A percentile compares a stretch with the other conserved stretches of the same genome.
These are phyloP conservation scores for Mactra quadrangularis DNA, from an alignment of 1,140 invertebrate species.

Conservation along the genomic window DNA sequence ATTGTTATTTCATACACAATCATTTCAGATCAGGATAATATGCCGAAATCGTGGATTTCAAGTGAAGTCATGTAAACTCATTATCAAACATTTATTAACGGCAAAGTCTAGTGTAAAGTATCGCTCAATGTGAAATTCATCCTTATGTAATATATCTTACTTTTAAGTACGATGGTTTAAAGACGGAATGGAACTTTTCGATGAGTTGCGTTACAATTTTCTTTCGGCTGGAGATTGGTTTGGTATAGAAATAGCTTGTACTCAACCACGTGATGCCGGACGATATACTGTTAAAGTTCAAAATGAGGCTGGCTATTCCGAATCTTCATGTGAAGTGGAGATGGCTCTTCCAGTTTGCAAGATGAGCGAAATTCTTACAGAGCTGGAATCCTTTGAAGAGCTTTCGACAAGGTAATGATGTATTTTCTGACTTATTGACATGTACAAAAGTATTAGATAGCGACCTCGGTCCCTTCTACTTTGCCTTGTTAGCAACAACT, in stretches of 20 bases:
- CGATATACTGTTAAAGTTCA: slow-evolving; percentile 26
- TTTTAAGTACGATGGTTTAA: slow-evolving; percentile 55
- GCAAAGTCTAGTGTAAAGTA: too few relatives aligned
- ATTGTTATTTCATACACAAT: too few relatives aligned
- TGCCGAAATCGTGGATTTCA: too few relatives aligned
- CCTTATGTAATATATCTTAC: neutral
- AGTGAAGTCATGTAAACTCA: too few relatives aligned
- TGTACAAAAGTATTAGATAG: too few relatives aligned
- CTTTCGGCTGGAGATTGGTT: slow-evolving; percentile 49
- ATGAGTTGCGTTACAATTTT: slow-evolving; percentile 10
- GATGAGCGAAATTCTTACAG: neutral
- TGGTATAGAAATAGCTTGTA: slow-evolving; percentile 28
- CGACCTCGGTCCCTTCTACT: too few relatives aligned
- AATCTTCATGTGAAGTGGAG: slow-evolving; percentile 34
- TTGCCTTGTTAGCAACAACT: too few relatives aligned
- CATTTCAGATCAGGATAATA: too few relatives aligned
- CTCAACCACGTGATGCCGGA: slow-evolving; percentile 21
- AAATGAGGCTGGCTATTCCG: slow-evolving; percentile 15
- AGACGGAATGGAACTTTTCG: slow-evolving; percentile 34
- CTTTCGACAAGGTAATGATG: slow-evolving; percentile 20
- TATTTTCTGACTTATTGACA: neutral
- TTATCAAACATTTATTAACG: too few relatives aligned
- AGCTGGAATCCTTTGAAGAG: slow-evolving; percentile 8
- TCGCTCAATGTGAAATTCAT: too few relatives aligned
- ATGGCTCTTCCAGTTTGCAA: slow-evolving; percentile 41